phyloP scores from a whole-genome alignment of 2,888 invertebrate genomes.

The Rotaria socialis region DNA sequence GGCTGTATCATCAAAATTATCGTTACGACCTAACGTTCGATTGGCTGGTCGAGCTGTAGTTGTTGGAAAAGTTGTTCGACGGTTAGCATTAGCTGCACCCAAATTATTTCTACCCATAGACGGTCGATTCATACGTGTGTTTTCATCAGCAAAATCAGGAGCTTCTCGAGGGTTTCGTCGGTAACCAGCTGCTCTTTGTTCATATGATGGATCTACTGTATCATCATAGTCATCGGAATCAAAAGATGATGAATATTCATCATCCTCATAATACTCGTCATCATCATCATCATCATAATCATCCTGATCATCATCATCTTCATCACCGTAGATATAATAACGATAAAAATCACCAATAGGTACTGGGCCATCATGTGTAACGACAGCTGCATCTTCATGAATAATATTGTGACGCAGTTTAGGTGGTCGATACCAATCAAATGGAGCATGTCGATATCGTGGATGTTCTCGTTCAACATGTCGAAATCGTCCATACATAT shows the following conservation, averaged over 20 bases:
- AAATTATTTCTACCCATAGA: background rate
- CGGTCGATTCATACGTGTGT: background rate
- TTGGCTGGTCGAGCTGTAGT: background rate
- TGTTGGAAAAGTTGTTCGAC: background rate
- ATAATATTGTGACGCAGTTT: background rate
- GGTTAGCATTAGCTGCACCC: background rate
- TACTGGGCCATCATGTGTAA: background rate
- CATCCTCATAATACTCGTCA: too few relatives aligned
- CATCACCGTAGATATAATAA: slow-evolving; percentile 24
- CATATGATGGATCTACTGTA: background rate
- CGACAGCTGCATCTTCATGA: slow-evolving; percentile 28
- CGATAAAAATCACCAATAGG: slow-evolving; percentile 11
- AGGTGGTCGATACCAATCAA: slow-evolving; percentile 33
- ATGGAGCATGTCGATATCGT: slow-evolving; percentile 20
- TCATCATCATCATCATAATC: background rate
- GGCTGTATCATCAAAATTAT: background rate
- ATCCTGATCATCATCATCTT: background rate
- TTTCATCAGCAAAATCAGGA: background rate
- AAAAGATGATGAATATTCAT: background rate
- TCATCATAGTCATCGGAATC: background rate
- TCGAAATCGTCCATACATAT: slow-evolving; percentile 28
- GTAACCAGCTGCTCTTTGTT: background rate
- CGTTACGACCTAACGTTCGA: background rate
- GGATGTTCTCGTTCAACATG: slow-evolving; percentile 3
- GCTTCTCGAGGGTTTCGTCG: background rate